These are phyloP conservation scores for Phrynocephalus versicolor DNA, from an alignment of 2,113 vertebrate genomes.

Conservation along the genomic window DNA sequence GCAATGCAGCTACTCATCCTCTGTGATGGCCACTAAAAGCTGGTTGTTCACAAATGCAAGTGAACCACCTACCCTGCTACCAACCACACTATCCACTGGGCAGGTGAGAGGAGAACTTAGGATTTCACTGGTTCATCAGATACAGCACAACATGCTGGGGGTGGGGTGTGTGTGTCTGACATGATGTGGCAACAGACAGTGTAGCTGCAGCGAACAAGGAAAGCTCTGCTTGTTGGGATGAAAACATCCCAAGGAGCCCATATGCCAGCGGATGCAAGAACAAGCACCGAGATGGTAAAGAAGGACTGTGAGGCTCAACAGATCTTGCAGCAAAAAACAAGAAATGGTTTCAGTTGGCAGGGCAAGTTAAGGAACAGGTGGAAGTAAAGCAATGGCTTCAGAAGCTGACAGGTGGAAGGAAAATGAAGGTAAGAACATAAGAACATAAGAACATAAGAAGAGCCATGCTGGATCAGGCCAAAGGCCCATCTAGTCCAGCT, in stretches of 20 bases:
- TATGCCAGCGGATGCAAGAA: neutral
- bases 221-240: neutral
- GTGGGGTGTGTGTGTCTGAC: neutral
- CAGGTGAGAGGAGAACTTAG: neutral
- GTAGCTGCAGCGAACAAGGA: neutral
- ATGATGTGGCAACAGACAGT: neutral
- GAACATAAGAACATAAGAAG: too few relatives aligned
- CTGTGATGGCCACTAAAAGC: neutral
- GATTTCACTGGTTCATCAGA: neutral
- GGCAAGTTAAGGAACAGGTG: rapidly evolving
- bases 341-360: neutral
- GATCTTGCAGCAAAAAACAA: neutral
- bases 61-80: neutral
- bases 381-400: conserved; percentile 7
- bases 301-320: neutral
- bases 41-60: neutral
- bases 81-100: neutral
- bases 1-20: neutral
- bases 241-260: neutral
- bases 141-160: too few relatives aligned
- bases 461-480: too few relatives aligned
- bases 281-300: neutral
- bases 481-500: too few relatives aligned
- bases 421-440: too few relatives aligned
- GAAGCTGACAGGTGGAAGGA: conserved; percentile 32